Evolutionary conservation across 2,888 invertebrate species (phyloP), one percentile per base, ranked within the genome.

Genomic region (Ornithoptera priamus): DNA sequence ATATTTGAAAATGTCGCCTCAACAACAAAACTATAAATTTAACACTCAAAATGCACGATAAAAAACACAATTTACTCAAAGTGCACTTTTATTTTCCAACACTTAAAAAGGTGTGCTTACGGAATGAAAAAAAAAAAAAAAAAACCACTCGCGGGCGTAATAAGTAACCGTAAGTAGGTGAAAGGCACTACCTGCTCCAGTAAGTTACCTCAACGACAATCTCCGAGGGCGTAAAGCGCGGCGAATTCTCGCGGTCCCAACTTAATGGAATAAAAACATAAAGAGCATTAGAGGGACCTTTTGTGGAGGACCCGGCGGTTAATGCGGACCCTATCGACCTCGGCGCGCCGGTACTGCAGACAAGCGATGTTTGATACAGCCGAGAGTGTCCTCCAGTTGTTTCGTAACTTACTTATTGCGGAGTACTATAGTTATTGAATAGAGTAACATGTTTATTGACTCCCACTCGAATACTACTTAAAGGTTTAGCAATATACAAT

Each of bases 261-360:
- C 79, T 80, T 88, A 88, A 88, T 88, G 88, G 87, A 88, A 89
- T 87, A 87, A 88, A 88, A 88, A 88, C 88, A 88, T 87, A 86
- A 88, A 88, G 82, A 84, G 82, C 83, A 79, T 81, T 78, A 76
- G 71, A 72, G 68, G 70, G 72, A 73, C 74, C 62, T 68, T 74
- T 74, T 74, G 68, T 67, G 68, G 59, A 71, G 71, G 69, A 71
- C 56, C 20, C 70, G 65, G 65, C 62, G 71, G 70, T 75, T 75
- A 76, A 73, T 69, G 67, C 53, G 65, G 71, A 68, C 69, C 64
- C 62, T 64, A 73, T 72, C 62, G 70, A 71, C 68, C 59, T 67
- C 72, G 59, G 66, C 65, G 62, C 58, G 62, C 56, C 39, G 12
- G 64, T 62, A 65, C 46, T 10, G 50, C 36, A 59, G 59, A 64